Percentiles rank a stretch among this genome's conserved stretches.
phyloP scores from a whole-genome alignment of 2,797 vertebrate genomes.

The Microcaecilia unicolor region DNA sequence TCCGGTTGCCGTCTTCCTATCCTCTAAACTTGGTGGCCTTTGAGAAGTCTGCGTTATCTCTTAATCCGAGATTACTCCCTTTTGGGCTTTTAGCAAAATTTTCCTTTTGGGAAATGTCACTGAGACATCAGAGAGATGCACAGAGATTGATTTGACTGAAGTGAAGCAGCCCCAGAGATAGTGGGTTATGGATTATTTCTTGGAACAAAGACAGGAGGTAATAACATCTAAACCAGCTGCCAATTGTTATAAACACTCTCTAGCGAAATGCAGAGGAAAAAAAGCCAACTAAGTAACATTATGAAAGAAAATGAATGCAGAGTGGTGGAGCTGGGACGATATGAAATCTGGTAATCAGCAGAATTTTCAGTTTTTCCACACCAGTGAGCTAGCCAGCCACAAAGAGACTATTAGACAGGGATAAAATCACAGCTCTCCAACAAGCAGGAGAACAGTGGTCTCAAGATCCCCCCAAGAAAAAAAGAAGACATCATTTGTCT shows the following conservation, averaged over 20 bases:
- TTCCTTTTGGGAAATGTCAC: constrained; percentile 79
- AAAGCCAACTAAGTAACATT: constrained; percentile 32
- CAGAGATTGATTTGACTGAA: constrained; percentile 48
- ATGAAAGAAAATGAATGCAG: constrained; percentile 28
- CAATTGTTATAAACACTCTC: constrained; percentile 10
- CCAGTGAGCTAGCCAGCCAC: too few relatives aligned
- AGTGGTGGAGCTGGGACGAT: constrained; percentile 23
- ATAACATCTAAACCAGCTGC: constrained; percentile 33
- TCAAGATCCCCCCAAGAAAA: background rate
- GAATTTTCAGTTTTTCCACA: background rate
- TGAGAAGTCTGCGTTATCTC: constrained; percentile 75
- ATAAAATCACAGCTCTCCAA: too few relatives aligned
- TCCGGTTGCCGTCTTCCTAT: constrained; percentile 50
- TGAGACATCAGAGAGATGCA: constrained; percentile 52
- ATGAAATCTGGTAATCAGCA: constrained; percentile 23
- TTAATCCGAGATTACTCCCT: constrained; percentile 72
- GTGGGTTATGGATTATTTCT: constrained; percentile 35
- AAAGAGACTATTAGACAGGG: too few relatives aligned
- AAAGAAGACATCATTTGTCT: constrained; percentile 22
- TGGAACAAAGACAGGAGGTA: constrained; percentile 39
- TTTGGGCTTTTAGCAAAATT: constrained; percentile 60
- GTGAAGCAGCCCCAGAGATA: constrained; percentile 39
- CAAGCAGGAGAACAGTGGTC: too few relatives aligned
- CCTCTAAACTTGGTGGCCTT: constrained; percentile 60
- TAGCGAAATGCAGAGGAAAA: constrained; percentile 6